Percentiles rank a stretch among this genome's conserved stretches.
Conservation (phyloP, 1,140 invertebrate genomes). For the Cydia strobilella region DNA sequence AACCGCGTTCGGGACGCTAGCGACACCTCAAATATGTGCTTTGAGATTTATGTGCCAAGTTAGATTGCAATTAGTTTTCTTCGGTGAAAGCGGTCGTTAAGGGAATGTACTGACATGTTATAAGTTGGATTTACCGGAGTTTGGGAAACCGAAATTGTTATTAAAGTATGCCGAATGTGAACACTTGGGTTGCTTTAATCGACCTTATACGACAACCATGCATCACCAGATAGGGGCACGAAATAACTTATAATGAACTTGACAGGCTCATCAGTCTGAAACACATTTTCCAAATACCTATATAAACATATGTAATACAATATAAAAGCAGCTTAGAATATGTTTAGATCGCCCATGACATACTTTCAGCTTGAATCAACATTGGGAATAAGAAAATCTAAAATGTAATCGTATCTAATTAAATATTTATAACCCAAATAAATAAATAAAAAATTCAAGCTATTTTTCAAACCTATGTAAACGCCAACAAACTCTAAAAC, state of each 20-base stretch:
- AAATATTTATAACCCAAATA: no score
- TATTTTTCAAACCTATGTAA: not conserved
- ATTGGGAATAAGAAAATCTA: no score
- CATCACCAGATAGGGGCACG: not conserved
- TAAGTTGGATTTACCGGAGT: constrained; percentile 26
- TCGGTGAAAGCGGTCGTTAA: constrained; percentile 40
- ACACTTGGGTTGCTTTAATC: not conserved
- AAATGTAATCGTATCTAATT: no score
- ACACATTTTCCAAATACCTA: no score
- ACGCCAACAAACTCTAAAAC: not conserved
- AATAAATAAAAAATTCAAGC: no score
- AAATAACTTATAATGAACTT: no score
- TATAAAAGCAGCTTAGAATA: no score
- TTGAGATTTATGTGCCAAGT: constrained; percentile 66
- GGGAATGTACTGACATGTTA: constrained; percentile 23
- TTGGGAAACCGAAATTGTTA: constrained; percentile 27
- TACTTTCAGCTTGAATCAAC: no score
- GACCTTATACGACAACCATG: not conserved
- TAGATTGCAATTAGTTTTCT: constrained; percentile 68
- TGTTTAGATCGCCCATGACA: no score
- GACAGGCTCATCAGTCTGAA: no score
- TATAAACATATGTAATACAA: no score
- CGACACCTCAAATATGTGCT: constrained; percentile 45
- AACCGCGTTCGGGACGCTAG: constrained; percentile 40
- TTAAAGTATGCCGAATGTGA: not conserved